Percentiles rank a stretch among this genome's conserved stretches.
These are phyloP conservation scores for Dicyrtoma fusca DNA, from an alignment of 2,888 invertebrate species.

Conservation along the genomic window DNA sequence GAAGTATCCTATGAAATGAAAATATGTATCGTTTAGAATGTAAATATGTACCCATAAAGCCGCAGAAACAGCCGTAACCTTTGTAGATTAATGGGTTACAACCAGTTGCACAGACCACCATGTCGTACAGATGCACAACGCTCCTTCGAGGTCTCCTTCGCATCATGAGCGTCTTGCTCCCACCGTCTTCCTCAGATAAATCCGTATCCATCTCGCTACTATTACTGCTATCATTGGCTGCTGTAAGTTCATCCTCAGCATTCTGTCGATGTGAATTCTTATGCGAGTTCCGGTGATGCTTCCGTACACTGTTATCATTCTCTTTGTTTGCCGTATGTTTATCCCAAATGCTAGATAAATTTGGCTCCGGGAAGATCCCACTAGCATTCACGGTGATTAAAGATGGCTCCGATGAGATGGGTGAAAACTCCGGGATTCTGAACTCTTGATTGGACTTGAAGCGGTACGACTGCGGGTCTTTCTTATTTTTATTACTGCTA, in stretches of 20 bases:
- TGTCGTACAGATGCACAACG: conserved; percentile 79
- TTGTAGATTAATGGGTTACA: conserved; percentile 82
- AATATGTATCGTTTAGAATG: neutral
- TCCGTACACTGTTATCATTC: neutral
- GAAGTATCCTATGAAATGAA: neutral
- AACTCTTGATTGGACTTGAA: no score
- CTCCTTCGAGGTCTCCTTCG: conserved; percentile 69
- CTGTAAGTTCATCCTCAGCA: conserved; percentile 21
- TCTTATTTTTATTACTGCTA: neutral
- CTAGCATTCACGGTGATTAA: conserved; percentile 29
- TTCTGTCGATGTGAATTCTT: conserved; percentile 5
- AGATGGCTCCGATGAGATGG: conserved; percentile 7
- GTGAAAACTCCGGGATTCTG: neutral
- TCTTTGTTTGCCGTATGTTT: neutral
- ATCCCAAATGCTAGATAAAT: conserved; percentile 1
- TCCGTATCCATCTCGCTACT: conserved; percentile 56
- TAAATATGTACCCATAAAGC: conserved; percentile 65
- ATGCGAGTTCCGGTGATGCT: conserved; percentile 4
- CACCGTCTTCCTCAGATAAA: conserved; percentile 30
- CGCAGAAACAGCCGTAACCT: conserved; percentile 89
- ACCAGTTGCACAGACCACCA: conserved; percentile 67
- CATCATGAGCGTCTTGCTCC: conserved; percentile 32
- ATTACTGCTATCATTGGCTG: conserved; percentile 43
- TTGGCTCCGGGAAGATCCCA: conserved; percentile 26
- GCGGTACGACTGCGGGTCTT: neutral